Conservation (phyloP, 2,888 invertebrate genomes). For the Neoaliturus tenellus region DNA sequence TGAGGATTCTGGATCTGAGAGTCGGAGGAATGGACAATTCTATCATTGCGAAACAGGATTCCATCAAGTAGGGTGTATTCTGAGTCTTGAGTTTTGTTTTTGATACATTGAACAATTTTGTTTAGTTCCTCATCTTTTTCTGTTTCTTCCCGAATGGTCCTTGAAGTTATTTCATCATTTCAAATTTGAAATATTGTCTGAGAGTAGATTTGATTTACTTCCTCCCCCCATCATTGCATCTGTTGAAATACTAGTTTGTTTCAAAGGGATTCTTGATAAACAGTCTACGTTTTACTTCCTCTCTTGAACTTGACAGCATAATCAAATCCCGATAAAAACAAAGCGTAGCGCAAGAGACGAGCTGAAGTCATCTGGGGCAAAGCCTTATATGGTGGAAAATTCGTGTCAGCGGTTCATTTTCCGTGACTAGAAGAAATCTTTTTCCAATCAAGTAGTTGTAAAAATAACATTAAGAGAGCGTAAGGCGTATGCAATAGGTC, state of each 20-base stretch:
- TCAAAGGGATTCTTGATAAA: slow-evolving; percentile 10
- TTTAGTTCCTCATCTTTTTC: no score
- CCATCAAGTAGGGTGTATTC: no score
- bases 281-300: slow-evolving; percentile 53
- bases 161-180: no score
- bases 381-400: slow-evolving; percentile 52
- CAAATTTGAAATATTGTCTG: no score
- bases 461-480: slow-evolving; percentile 62
- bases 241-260: no score
- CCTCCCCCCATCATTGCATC: no score
- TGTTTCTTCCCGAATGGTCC: no score
- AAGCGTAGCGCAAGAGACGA: slow-evolving; percentile 52
- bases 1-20: background rate
- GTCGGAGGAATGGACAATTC: slow-evolving; percentile 36
- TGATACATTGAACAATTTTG: no score
- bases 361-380: slow-evolving; percentile 57
- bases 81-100: no score
- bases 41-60: slow-evolving; percentile 43
- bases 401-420: slow-evolving; percentile 55
- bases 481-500: slow-evolving; percentile 60
- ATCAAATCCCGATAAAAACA: slow-evolving; percentile 30
- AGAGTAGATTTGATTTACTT: no score
- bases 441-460: background rate
- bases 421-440: slow-evolving; percentile 49
- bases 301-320: slow-evolving; percentile 38